Conservation (phyloP, 2,888 invertebrate species). For the Amphipoea oculea region DNA sequence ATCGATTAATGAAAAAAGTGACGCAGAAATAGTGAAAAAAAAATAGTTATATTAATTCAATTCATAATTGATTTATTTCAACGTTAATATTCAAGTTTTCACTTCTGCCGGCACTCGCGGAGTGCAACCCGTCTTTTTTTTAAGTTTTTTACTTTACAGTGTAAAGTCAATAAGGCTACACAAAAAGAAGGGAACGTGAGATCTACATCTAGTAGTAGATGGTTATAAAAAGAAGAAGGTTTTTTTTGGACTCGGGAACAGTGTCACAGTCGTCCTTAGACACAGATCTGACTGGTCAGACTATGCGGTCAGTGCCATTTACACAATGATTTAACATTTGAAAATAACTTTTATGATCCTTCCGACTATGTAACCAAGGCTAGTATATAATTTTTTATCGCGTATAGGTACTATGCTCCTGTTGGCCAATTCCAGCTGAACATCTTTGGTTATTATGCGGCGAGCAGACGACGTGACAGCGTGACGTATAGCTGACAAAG, state of each 20-base stretch:
- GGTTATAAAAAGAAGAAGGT: background rate
- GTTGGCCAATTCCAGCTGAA: constrained; percentile 21
- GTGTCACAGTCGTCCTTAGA: too few species aligned
- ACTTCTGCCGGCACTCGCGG: too few species aligned
- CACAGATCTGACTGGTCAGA: too few species aligned
- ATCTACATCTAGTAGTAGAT: background rate
- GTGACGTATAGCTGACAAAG: constrained; percentile 60
- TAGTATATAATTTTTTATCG: background rate
- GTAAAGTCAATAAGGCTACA: background rate
- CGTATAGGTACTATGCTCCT: background rate
- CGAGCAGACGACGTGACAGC: constrained; percentile 31
- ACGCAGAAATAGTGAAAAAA: too few species aligned
- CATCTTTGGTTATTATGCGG: constrained; percentile 42
- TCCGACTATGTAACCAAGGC: background rate
- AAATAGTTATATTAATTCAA: too few species aligned
- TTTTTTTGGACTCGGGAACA: background rate
- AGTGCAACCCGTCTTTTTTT: too few species aligned
- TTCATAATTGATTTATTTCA: too few species aligned
- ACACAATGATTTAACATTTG: background rate
- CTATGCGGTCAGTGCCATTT: background rate
- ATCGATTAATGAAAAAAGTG: too few species aligned
- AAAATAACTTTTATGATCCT: background rate
- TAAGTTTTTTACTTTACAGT: background rate
- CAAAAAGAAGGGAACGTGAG: background rate
- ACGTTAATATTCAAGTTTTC: too few species aligned